phyloP scores from a whole-genome alignment of 2,797 vertebrate genomes.

The Galaxias olidus region DNA sequence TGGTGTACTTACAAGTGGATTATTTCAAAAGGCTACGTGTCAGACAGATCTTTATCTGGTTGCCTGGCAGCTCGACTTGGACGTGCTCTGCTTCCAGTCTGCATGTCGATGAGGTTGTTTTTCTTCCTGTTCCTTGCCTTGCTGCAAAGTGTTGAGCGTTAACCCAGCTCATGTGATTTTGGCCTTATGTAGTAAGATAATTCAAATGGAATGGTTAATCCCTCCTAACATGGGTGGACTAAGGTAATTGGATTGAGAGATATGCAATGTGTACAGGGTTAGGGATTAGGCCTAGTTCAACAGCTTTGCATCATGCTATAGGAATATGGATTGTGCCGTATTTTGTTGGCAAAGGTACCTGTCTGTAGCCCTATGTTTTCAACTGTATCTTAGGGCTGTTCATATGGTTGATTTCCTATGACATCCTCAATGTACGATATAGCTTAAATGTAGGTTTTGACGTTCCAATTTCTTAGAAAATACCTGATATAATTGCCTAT shows the following conservation, averaged over 20 bases:
- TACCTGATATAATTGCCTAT: no score
- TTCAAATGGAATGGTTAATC: slow-evolving; percentile 39
- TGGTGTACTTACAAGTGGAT: slow-evolving; percentile 69
- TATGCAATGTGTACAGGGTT: slow-evolving; percentile 1
- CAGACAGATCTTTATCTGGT: slow-evolving; percentile 69
- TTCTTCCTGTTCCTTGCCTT: slow-evolving; percentile 31
- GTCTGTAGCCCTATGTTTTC: no score
- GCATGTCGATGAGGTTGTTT: slow-evolving; percentile 71
- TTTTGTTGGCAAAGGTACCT: no score
- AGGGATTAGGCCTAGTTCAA: neutral
- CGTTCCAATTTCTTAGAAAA: no score
- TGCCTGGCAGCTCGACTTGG: slow-evolving; percentile 60
- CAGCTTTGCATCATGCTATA: no score
- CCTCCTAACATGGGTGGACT: slow-evolving; percentile 13
- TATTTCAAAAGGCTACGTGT: slow-evolving; percentile 68
- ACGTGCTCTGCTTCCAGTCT: slow-evolving; percentile 56
- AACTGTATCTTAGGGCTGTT: no score
- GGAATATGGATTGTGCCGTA: no score
- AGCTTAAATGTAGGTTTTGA: no score
- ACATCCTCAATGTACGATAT: no score
- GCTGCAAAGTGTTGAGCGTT: slow-evolving; percentile 42
- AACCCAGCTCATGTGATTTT: slow-evolving; percentile 50
- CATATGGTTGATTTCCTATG: no score
- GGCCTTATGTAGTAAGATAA: slow-evolving; percentile 21
- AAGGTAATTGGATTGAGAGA: slow-evolving; percentile 20